Conservation (phyloP, 2,797 vertebrate genomes). For the Aotus griseimembra region DNA sequence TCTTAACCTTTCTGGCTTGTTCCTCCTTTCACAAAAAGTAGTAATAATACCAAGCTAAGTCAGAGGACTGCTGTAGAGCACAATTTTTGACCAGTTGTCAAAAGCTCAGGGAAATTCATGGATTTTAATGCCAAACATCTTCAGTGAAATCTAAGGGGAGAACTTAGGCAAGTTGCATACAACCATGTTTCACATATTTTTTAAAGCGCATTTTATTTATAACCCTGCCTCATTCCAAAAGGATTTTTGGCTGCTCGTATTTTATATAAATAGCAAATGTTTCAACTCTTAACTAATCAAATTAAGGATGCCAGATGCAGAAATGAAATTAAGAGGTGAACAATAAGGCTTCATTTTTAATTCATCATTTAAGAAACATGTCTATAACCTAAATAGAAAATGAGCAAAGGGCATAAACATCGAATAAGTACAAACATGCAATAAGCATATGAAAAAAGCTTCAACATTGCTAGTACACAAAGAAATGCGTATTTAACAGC, state of each 20-base stretch:
- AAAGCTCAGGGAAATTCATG: neutral
- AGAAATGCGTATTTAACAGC: neutral
- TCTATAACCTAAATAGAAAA: conserved; percentile 16
- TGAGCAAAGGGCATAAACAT: neutral
- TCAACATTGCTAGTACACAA: neutral
- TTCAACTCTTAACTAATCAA: neutral
- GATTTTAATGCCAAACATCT: neutral
- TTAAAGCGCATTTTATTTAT: neutral
- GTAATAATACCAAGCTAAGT: neutral
- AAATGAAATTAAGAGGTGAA: conserved; percentile 14
- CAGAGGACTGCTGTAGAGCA: neutral
- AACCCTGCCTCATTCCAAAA: neutral
- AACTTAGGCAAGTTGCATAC: neutral
- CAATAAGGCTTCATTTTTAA: conserved; percentile 14
- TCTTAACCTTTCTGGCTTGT: neutral
- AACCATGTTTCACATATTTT: neutral
- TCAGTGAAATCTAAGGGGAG: neutral
- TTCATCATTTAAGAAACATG: neutral
- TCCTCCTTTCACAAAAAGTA: neutral
- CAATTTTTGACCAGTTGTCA: neutral
- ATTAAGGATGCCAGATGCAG: neutral
- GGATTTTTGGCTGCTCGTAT: neutral
- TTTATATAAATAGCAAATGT: neutral
- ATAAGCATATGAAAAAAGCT: neutral
- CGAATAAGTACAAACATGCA: neutral